Base-by-base conservation (phyloP, 2,888 invertebrate genomes). In the Caenorhabditis angaria region DNA sequence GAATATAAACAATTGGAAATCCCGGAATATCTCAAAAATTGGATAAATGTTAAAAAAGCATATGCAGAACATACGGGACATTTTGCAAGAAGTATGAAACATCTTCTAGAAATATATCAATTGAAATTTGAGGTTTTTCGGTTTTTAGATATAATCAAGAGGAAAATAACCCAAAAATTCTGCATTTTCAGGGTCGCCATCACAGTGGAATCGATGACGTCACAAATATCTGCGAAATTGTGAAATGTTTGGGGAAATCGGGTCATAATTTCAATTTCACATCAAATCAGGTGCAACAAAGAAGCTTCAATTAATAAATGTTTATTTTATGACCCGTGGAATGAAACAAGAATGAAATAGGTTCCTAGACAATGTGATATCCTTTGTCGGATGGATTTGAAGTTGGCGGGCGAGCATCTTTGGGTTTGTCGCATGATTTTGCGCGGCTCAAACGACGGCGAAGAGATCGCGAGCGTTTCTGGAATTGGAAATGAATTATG, bases 11-110 rank as follows among this genome's bases (percentile, higher is more conserved):
- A 73, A 4, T 47, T 79, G 12, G n/a, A 47, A 2, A 29, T 76
- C 48, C 80, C 80, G 14, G 41, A 53, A 0, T 89, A 90, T 80
- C 90, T 90, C 69, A 84, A 87, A 14, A 76, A 86, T 18, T 91
- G 91, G 91, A 90, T 91, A 60, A 90, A 91, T 83, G 87, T 91
- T 3, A 91, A 91, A 87, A 89, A 87, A 78, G 69, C 82, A 76
- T 14, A 89, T 87, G 78, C 87, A 77, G 74, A 85, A 2, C 83
- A 83, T 0, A 88, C 87, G 0, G 81, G 87, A 8, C 68, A 84
- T 61, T 90, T 88, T 83, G 90, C 90, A 0, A 85, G 85, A 35
- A 88, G 88, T 62, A 77, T 90, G 55, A 78, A 67, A n/a, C 61
- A 75, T n/a, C 61, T 81, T 25, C 48, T 81, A n/a, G 35, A 50